Evolutionary conservation across 92 coral and sea anemone species (phyloP), one percentile per base, ranked within the genome.

Genomic region (Heteractis magnifica): DNA sequence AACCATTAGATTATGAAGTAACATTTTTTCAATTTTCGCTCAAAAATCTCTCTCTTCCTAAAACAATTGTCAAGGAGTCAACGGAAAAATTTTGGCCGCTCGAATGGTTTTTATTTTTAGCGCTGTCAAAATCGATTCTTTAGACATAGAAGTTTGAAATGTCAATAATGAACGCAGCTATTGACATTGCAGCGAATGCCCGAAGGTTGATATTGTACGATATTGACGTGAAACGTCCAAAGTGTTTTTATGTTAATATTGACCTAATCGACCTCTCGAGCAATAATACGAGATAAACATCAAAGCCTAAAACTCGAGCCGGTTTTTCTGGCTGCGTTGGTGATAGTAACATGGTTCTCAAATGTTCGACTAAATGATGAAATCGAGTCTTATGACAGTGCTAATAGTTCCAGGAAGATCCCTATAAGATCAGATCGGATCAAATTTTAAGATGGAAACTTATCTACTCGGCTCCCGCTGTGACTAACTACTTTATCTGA

Each of bases 211-310:
- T 68, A 68, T 68, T 68, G 73, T 21, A 68, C 16, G 21, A 23
- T n/a, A 64, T 19, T n/a, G 71, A 64, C 71, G 73, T 12, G 72
- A 65, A 68, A 68, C 73, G 20, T 10, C 23, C 23, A 10, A 26
- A 68, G 73, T 21, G 73, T 15, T 68, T 68, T 68, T 68, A 68
- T 68, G 73, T 26, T 68, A 68, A 68, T 68, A 68, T 68, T 68
- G 73, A 68, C 73, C 73, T 68, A 26, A 68, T 20, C 73, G 73
- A 68, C 44, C 49, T 68, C 15, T 48, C 21, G 70, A 62, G 20
- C 70, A 62, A 62, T 62, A 62, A 62, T 6, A 68, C 41, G 8
- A n/a, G 49, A 68, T 26, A 11, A 34, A 68, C 26, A 68, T 68
- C 73, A 62, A 20, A 62, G 8, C 70, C 5, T 12, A 23, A 34